These are phyloP conservation scores for Xenotilapia leptura DNA, from an alignment of 2,113 vertebrate species.

Conservation along the genomic window DNA sequence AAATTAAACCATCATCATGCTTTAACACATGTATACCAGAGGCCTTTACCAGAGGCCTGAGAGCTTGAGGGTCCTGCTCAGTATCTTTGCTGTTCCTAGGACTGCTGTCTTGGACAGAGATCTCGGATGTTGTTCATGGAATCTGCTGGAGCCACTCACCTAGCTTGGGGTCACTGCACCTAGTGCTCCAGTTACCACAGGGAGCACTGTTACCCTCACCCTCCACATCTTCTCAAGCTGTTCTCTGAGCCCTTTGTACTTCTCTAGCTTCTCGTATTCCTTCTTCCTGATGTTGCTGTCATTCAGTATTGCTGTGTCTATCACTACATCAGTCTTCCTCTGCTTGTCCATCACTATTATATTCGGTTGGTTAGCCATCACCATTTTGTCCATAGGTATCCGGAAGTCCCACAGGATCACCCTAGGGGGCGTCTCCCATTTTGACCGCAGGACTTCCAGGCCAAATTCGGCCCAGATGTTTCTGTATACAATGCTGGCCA, in stretches of 20 bases:
- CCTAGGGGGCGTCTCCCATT: not conserved
- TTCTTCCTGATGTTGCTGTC: not conserved
- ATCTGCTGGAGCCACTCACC: not conserved
- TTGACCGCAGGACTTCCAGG: not conserved
- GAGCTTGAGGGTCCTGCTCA: not conserved
- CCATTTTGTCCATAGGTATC: not conserved
- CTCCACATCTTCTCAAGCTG: not conserved
- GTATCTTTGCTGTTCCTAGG: not conserved
- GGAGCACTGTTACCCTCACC: not conserved
- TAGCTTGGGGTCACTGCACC: not conserved
- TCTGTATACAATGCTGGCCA: not conserved
- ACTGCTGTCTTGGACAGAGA: not conserved
- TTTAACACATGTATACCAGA: not conserved
- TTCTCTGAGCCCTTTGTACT: not conserved
- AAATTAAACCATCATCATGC: not conserved
- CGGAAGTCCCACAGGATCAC: not conserved
- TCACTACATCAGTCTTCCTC: not conserved
- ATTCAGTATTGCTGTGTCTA: not conserved
- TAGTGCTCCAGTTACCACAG: not conserved
- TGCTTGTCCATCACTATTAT: not conserved
- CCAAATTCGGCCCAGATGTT: not conserved
- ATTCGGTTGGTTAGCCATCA: not conserved
- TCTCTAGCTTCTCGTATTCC: not conserved
- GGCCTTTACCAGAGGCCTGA: not conserved
- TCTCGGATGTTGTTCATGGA: not conserved